These are phyloP conservation scores for Lophochroa leadbeateri DNA, from an alignment of 2,113 vertebrate genomes.

Conservation along the genomic window DNA sequence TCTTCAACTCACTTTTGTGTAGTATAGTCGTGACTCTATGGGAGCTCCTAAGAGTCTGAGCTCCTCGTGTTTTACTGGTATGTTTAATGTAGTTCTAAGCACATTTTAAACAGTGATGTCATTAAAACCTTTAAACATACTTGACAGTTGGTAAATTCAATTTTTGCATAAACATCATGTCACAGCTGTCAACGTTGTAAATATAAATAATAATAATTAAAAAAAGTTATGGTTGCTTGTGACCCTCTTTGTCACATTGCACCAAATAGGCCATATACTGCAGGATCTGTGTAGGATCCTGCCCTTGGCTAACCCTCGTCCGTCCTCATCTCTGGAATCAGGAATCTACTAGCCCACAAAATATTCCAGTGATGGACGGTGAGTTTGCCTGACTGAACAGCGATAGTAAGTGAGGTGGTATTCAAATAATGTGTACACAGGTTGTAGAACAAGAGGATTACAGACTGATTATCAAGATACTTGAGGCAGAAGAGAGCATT, in stretches of 20 bases:
- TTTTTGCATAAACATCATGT: background rate
- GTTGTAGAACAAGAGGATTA: background rate
- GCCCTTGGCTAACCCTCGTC: background rate
- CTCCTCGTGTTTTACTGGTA: background rate
- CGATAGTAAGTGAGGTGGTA: background rate
- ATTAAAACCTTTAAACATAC: background rate
- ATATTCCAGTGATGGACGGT: background rate
- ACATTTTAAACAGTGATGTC: background rate
- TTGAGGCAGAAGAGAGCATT: too few relatives aligned
- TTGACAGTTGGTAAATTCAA: background rate
- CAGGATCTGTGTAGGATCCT: background rate
- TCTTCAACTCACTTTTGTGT: background rate
- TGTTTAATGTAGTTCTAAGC: background rate
- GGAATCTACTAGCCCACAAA: background rate
- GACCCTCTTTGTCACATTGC: background rate
- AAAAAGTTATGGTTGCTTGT: background rate
- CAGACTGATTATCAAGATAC: too few relatives aligned
- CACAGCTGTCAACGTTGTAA: background rate
- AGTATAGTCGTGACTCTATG: background rate
- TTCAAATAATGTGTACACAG: background rate
- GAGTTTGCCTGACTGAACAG: background rate
- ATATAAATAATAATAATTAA: too few relatives aligned
- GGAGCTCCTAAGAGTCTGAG: background rate
- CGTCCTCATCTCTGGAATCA: background rate
- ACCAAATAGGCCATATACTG: background rate